Evolutionary conservation across 2,888 invertebrate species (phyloP), one percentile per base, ranked within the genome.

Genomic region (Merodon equestris): DNA sequence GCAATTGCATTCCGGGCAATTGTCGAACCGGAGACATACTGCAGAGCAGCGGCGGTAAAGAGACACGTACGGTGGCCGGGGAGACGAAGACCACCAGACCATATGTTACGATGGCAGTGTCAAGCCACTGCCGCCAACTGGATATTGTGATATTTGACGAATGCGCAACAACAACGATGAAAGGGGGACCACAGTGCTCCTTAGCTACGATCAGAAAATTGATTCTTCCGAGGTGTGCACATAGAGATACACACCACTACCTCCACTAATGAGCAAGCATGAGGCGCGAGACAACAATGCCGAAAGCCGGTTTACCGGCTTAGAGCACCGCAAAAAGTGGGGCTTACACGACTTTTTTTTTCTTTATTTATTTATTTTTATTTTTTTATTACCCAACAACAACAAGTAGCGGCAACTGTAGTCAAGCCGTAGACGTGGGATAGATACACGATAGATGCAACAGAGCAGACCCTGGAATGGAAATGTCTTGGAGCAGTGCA

Each of bases 301-400:
- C 17, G 27, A 45, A 76, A 79, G 79, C 79, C 79, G 79, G 79
- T 79, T 79, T 58, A 51, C 79, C 79, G 79, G 79, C 64, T 74
- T 70, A 40, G 45, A 58, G 42, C n/a, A 10, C 51, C n/a, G n/a
- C 45, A 51, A 60, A 64, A 79, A 74, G 79, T 79, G 79, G 74
- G 68, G 68, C 79, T 68, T 47, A 70, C 63, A 54, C 63, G 56
- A 64, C 64, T 44, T 36, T 34, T 54, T 73, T 57, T 61, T 61
- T 34, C n/a, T n/a, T n/a, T n/a, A n/a, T n/a, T n/a, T n/a, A n/a
- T n/a, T n/a, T n/a, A n/a, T n/a, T n/a, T n/a, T n/a, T n/a, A n/a
- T 40, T 13, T 18, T 36, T 15, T n/a, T 7, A 27, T 27, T 27
- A 2, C 3, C 2, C 7, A 27, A 27, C 27, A 27, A 27, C 27